Evolutionary conservation across 2,113 vertebrate species (phyloP), one percentile per base, ranked within the genome.

Genomic region (Chinchilla lanigera): DNA sequence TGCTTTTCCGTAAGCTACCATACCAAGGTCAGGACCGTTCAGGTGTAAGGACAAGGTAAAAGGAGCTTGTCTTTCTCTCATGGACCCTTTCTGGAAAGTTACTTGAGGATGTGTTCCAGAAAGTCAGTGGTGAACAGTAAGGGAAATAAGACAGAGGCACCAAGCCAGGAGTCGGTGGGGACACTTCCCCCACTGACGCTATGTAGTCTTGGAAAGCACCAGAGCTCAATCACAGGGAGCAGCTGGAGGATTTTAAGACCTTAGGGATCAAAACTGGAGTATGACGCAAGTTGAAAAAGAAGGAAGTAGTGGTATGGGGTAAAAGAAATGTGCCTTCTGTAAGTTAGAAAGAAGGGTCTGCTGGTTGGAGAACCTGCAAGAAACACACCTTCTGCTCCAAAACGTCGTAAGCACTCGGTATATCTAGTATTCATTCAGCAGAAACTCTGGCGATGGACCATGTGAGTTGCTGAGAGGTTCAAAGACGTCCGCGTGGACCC

Each of bases 401-500:
- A 35, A 26, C 38, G n/a, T 38, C 20, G 33, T 47, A 38, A 17
- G 2, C 24, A 28, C 24, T 35, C 11, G 9, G 30, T 13, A 2
- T 13, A 24, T 89, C 41, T n/a, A 52, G 26, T 52, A 24, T 61
- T 41, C n/a, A 11, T 24, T 26, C 56, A 24, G 24, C n/a, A 61
- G 88, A 20, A 71, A 44, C 35, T 78, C 50, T 17, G 10, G 50
- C 54, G 50, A 16, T 11, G 22, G 7, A 11, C 17, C 47, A 17
- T 38, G 22, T 85, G 87, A 78, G 22, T 44, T 26, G 19, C 16
- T 19, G 33, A 61, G 86, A 81, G 63, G 35, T 9, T 85, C 17
- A 16, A 50, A 41, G 58, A 2, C 3, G 2, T 38, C n/a, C 0
- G 8, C 0, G 8, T 3, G 20, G 3, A 12, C 63, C 30, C 71